Evolutionary conservation across 2,888 invertebrate species (phyloP).

Genomic region (Ditula angustiorana): DNA sequence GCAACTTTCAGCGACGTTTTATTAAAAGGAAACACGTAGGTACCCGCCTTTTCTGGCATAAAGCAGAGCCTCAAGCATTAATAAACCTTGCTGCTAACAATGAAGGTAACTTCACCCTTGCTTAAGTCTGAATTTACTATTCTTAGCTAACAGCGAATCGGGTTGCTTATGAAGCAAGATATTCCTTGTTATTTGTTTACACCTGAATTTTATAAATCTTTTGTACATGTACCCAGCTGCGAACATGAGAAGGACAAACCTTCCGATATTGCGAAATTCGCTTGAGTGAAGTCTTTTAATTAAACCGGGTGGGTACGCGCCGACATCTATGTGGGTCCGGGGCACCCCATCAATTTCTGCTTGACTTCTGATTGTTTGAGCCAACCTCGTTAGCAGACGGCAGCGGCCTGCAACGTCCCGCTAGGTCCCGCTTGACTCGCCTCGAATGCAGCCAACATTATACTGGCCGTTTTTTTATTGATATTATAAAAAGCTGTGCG

Average conservation of each 20-base stretch:
- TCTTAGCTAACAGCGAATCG: neutral
- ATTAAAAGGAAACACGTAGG: neutral
- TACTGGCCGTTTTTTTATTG: conserved; percentile 28
- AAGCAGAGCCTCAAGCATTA: conserved; percentile 34
- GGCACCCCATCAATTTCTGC: conserved; percentile 74
- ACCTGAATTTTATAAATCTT: conserved; percentile 38
- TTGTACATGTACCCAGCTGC: conserved; percentile 54
- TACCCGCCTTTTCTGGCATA: conserved; percentile 3
- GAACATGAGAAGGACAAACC: conserved; percentile 64
- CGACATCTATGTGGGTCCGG: conserved; percentile 55
- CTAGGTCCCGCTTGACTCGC: no score
- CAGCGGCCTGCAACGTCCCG: conserved; percentile 18
- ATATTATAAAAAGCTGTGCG: conserved; percentile 23
- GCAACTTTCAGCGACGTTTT: conserved; percentile 6
- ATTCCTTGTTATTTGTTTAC: conserved; percentile 31
- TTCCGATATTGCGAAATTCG: conserved; percentile 76
- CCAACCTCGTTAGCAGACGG: conserved; percentile 64
- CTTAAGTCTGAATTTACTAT: conserved; percentile 19
- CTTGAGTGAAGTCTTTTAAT: conserved; percentile 82
- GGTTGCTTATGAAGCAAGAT: neutral
- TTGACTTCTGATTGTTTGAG: conserved; percentile 76
- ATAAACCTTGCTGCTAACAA: conserved; percentile 35
- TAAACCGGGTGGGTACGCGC: conserved; percentile 63
- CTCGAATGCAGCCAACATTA: conserved; percentile 19
- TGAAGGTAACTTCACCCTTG: conserved; percentile 18